A percentile compares a stretch with the other conserved stretches of the same genome.
Evolutionary conservation across 2,113 vertebrate species (phyloP).

Genomic region (Nothobranchius kuhntae): DNA sequence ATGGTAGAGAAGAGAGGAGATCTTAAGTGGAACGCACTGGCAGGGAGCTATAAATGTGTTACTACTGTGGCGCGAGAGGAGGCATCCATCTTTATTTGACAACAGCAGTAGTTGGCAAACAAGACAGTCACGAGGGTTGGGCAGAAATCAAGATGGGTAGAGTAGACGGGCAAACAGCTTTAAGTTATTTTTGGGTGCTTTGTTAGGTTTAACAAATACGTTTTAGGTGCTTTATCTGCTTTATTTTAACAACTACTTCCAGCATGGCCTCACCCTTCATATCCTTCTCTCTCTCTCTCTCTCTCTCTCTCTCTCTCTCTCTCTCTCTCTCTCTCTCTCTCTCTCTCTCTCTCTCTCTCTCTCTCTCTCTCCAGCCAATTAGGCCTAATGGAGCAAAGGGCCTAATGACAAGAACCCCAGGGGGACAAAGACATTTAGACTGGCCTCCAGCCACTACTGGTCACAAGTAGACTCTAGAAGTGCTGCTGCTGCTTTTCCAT

Average conservation of each 20-base stretch:
- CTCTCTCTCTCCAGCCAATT: conserved; percentile 65
- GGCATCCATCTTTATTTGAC: conserved; percentile 50
- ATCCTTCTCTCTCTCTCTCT: conserved; percentile 27
- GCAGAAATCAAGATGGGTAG: conserved; percentile 6
- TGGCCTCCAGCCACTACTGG: conserved; percentile 49
- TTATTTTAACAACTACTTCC: conserved; percentile 21
- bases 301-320: conserved; percentile 49
- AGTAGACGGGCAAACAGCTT: not conserved
- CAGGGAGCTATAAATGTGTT: conserved; percentile 48
- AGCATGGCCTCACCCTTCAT: conserved; percentile 19
- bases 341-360: conserved; percentile 29
- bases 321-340: conserved; percentile 29
- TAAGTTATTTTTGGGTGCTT: conserved; percentile 5
- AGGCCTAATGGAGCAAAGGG: conserved; percentile 69
- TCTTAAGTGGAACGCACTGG: conserved; percentile 23
- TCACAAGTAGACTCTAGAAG: conserved; percentile 40
- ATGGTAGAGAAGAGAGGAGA: not conserved
- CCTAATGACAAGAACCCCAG: conserved; percentile 68
- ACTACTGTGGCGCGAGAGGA: conserved; percentile 24
- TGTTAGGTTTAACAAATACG: not conserved
- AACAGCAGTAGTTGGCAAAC: conserved; percentile 47
- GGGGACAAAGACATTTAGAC: conserved; percentile 75
- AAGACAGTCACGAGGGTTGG: conserved; percentile 6
- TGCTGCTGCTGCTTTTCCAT: conserved; percentile 33
- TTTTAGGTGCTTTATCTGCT: conserved; percentile 1